A percentile compares a stretch with the other conserved stretches of the same genome.
phyloP scores from a whole-genome alignment of 2,888 invertebrate species.

The Nomada ruficornis region DNA sequence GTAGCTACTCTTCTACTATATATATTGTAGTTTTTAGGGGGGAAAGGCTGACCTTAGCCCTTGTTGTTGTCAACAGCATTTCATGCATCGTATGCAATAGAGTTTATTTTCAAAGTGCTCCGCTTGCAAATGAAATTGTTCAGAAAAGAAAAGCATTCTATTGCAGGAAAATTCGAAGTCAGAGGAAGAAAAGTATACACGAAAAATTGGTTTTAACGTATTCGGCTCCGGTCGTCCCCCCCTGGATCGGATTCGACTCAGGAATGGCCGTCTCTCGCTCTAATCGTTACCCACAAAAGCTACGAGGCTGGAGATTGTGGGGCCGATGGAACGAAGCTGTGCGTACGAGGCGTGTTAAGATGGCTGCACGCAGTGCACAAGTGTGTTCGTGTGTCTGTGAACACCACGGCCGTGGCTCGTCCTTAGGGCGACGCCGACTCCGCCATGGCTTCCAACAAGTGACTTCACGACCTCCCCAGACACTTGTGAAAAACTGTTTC shows the following conservation, averaged over 20 bases:
- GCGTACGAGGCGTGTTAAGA: constrained; percentile 56
- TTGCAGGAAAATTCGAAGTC: not conserved
- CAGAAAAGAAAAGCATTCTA: no score
- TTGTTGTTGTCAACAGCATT: no score
- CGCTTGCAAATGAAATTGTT: no score
- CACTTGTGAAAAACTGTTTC: not conserved
- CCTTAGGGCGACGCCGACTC: constrained; percentile 54
- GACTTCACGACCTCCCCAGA: constrained; percentile 6
- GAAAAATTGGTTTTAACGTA: constrained; percentile 9
- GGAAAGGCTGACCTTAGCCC: no score
- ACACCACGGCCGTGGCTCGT: constrained; percentile 39
- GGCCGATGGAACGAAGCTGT: constrained; percentile 45
- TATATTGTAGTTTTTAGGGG: no score
- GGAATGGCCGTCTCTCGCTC: constrained; percentile 58
- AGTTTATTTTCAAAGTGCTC: not conserved
- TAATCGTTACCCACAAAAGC: constrained; percentile 54
- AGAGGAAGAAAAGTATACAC: not conserved
- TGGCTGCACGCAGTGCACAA: constrained; percentile 59
- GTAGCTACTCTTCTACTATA: no score
- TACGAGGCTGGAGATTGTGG: constrained; percentile 45
- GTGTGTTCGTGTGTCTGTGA: constrained; percentile 42
- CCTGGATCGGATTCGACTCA: constrained; percentile 52
- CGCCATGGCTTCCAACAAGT: constrained; percentile 70
- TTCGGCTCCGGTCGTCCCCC: constrained; percentile 37
- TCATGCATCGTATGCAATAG: no score